Base-by-base conservation (phyloP, 2,797 vertebrate species). In the Sebastiscus tertius region DNA sequence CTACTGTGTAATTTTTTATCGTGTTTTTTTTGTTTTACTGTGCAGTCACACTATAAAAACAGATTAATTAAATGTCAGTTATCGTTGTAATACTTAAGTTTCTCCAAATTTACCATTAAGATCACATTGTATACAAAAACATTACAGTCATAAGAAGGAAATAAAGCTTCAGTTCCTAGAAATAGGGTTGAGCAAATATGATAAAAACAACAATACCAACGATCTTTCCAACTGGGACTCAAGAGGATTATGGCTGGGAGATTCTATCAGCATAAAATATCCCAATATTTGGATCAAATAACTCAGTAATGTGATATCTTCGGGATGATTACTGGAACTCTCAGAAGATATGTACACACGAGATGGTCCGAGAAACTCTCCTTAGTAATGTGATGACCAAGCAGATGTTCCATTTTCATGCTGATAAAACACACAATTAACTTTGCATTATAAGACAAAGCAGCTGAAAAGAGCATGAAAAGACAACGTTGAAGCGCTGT, bases 1-100 rank as follows among this genome's bases (percentile, higher is more conserved):
- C 36, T 63, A 68, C 66, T 2, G 42, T 62, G 27, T 39, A 26
- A 81, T 58, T 63, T 77, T 27, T 60, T n/a, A 79, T 64, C 4
- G 42, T 6, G 5, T 8, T 34, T 39, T 24, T 24, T 59, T 8
- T 27, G 27, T 62, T 77, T 72, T 56, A 80, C 39, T 73, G n/a
- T n/a, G 46, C 13, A 31, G 20, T 14, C 33, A 27, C 0, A 60
- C 24, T n/a, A 22, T 13, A 68, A 7, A 64, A 39, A 54, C 16
- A 6, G n/a, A 46, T 20, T 8, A 6, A 46, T 3, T 26, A 69
- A 6, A 69, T 49, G 16, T 10, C 27, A 6, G 24, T 11, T 24
- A 67, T 36, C 1, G 31, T 54, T 54, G 58, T 34, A 46, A 52
- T 39, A 59, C 1, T 67, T 4, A 1, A 29, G 5, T 27, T 10